Base-by-base conservation (phyloP, 2,797 vertebrate species). In the Rhincodon typus region DNA sequence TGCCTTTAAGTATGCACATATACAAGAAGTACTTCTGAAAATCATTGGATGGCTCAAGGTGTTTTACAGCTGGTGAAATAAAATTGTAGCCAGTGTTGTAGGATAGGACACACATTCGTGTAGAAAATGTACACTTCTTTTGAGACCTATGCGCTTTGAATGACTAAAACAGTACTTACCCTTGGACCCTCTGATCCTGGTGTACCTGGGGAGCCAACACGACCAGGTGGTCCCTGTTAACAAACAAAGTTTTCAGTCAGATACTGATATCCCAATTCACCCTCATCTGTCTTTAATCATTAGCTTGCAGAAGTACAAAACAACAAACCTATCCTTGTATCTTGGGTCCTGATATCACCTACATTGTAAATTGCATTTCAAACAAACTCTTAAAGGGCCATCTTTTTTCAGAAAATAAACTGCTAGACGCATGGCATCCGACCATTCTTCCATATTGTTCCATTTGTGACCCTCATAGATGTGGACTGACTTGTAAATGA, bases 161-260 rank as follows among this genome's bases (percentile, higher is more conserved):
- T 66, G 57, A n/a, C 34, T 34, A 62, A 84, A 84, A 38, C 19
- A 27, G 27, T 95, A 96, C 98, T 98, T 97, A 99, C 99, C 98
- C 99, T 98, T 95, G 98, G 97, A 96, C 99, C 99, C 96, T 98
- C 98, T 91, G 98, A 97, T 97, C 99, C 99, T 95, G 98, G 96
- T 82, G 98, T 98, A 70, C 99, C 99, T 21, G 97, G 96, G 27
- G 98, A 96, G 82, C 99, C 99, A 30, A 98, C 95, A 95, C 98
- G 97, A 50, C 99, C 99, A 90, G 98, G 97, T 0, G 98, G 97
- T 96, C 99, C 99, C 99, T 99, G 96, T 50, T 84, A 96, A 30
- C 97, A 96, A 97, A 96, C 97, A 82, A 97, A 97, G 38, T n/a
- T n/a, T 93, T 93, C 38, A 93, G 27, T 69, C 66, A 93, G 66